phyloP scores from a whole-genome alignment of 2,113 vertebrate genomes.

The Paratilapia polleni region DNA sequence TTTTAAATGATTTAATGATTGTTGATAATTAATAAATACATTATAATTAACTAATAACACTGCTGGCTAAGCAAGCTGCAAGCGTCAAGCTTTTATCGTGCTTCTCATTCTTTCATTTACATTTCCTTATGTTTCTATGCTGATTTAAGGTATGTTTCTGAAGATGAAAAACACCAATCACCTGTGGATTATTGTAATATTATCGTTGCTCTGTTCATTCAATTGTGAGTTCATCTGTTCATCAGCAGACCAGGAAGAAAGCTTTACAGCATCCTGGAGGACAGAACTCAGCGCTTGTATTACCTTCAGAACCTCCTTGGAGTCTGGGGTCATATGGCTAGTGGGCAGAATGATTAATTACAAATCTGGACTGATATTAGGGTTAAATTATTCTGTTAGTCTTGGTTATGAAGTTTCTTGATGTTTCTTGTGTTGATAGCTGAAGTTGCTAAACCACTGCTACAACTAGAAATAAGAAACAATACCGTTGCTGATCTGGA shows the following conservation, averaged over 20 bases:
- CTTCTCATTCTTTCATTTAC: rapidly evolving
- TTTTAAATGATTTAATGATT: not conserved
- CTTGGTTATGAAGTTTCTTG: slow-evolving; percentile 7
- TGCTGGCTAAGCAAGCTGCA: too few species aligned
- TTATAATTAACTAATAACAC: not conserved
- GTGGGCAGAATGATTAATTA: slow-evolving; percentile 66
- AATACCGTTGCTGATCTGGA: not conserved
- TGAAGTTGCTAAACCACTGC: slow-evolving; percentile 8
- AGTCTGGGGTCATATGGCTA: slow-evolving; percentile 53
- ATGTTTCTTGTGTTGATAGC: slow-evolving; percentile 39
- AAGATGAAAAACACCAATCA: not conserved
- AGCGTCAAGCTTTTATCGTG: not conserved
- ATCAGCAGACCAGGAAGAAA: slow-evolving; percentile 17
- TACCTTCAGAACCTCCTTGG: slow-evolving; percentile 51
- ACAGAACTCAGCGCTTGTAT: slow-evolving; percentile 7
- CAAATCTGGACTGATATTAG: slow-evolving; percentile 54
- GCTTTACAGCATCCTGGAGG: slow-evolving; percentile 11
- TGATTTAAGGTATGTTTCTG: not conserved
- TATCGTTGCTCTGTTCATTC: not conserved
- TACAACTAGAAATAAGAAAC: not conserved
- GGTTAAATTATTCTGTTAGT: slow-evolving; percentile 61
- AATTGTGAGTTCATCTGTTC: slow-evolving; percentile 1
- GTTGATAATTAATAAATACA: not conserved
- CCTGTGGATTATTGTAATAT: not conserved
- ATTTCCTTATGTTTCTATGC: too few species aligned